phyloP scores from a whole-genome alignment of 1,140 invertebrate species.

The Ruditapes philippinarum region DNA sequence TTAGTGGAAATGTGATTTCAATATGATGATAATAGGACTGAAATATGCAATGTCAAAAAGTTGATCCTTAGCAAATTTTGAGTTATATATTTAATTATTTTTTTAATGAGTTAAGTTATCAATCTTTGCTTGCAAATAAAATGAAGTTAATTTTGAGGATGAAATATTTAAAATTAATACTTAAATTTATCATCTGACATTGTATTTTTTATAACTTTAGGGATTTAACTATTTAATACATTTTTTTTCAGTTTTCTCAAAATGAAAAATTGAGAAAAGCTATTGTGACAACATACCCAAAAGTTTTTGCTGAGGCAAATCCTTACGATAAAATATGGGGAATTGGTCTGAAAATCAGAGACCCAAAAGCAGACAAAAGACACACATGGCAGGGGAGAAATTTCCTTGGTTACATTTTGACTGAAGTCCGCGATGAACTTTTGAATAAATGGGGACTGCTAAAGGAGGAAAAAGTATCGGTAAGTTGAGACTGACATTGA shows the following conservation, averaged over 20 bases:
- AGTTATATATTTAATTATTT: too few relatives aligned
- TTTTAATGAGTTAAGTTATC: too few relatives aligned
- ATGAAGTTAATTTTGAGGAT: too few relatives aligned
- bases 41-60: too few relatives aligned
- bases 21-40: too few relatives aligned
- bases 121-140: too few relatives aligned
- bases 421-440: constrained; percentile 75
- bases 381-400: constrained; percentile 78
- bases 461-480: neutral
- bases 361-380: constrained; percentile 67
- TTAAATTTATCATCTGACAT: too few relatives aligned
- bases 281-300: constrained; percentile 20
- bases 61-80: too few relatives aligned
- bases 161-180: too few relatives aligned
- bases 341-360: constrained; percentile 74
- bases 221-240: too few relatives aligned
- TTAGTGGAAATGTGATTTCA: too few relatives aligned
- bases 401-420: constrained; percentile 77
- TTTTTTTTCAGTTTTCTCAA: constrained; percentile 45
- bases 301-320: constrained; percentile 54
- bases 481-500: neutral
- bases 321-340: constrained; percentile 60
- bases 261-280: constrained; percentile 7
- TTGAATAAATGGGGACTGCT: neutral
- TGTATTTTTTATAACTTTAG: too few relatives aligned